These are phyloP conservation scores for Lota lota DNA, from an alignment of 2,113 vertebrate species.

Conservation along the genomic window DNA sequence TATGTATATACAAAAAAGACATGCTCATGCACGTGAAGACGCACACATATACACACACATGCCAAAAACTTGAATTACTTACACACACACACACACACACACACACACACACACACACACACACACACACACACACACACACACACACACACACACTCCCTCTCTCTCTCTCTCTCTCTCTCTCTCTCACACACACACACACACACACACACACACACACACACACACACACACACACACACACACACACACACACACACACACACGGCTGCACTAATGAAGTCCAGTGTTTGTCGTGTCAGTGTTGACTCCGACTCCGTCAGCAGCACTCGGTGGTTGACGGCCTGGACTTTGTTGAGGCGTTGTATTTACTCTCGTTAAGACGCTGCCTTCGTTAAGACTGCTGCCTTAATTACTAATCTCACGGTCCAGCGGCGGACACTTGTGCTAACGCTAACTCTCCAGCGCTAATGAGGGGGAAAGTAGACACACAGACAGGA, in stretches of 20 bases:
- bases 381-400: slow-evolving; percentile 72
- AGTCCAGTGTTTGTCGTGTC: slow-evolving; percentile 24
- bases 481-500: slow-evolving; percentile 73
- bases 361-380: slow-evolving; percentile 64
- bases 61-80: no score
- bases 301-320: slow-evolving; percentile 54
- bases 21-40: no score
- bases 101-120: no score
- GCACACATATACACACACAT: no score
- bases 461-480: slow-evolving; percentile 74
- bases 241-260: slow-evolving; percentile 17
- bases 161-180: no score
- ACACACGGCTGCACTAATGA: not conserved
- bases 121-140: no score
- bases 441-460: slow-evolving; percentile 72
- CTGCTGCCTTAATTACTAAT: slow-evolving; percentile 78
- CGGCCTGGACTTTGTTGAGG: slow-evolving; percentile 70
- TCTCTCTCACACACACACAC: no score
- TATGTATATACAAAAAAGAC: no score
- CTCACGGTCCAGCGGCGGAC: slow-evolving; percentile 76
- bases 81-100: no score
- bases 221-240: not conserved
- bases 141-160: no score
- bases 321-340: slow-evolving; percentile 71
- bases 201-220: not conserved